These are phyloP conservation scores for Leptinotarsa tumamoca DNA, from an alignment of 2,888 invertebrate genomes.

Conservation along the genomic window DNA sequence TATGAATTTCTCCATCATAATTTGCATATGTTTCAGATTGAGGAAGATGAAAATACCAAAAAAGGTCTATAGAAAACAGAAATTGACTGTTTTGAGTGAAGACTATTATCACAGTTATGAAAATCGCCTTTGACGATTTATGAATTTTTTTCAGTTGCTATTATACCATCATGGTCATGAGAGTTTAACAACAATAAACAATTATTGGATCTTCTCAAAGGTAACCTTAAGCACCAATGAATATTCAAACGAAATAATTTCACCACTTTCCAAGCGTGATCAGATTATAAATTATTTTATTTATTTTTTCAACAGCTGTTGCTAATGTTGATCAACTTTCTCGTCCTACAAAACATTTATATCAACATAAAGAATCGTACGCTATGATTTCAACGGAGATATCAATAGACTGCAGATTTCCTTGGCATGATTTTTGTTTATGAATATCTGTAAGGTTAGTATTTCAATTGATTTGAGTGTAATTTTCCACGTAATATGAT, in stretches of 20 bases:
- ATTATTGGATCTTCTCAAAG: too few species aligned
- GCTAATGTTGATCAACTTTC: conserved; percentile 18
- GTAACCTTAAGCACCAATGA: too few species aligned
- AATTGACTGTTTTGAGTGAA: too few species aligned
- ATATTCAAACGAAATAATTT: background rate
- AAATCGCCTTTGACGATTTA: too few species aligned
- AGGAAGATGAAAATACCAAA: too few species aligned
- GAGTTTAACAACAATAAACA: too few species aligned
- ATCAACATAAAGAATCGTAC: background rate
- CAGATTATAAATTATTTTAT: background rate
- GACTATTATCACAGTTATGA: too few species aligned
- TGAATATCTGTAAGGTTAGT: background rate
- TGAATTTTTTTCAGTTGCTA: too few species aligned
- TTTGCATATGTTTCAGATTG: too few species aligned
- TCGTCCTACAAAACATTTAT: background rate
- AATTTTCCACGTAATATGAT: background rate
- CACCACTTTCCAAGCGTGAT: background rate
- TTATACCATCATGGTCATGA: too few species aligned
- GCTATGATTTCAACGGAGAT: background rate
- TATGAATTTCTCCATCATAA: too few species aligned
- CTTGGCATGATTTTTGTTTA: background rate
- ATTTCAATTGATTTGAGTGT: background rate
- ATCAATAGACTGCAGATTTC: background rate
- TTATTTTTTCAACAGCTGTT: background rate
- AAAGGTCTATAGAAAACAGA: too few species aligned